Conservation (phyloP, 2,888 invertebrate genomes). For the Drosophila pullipes region DNA sequence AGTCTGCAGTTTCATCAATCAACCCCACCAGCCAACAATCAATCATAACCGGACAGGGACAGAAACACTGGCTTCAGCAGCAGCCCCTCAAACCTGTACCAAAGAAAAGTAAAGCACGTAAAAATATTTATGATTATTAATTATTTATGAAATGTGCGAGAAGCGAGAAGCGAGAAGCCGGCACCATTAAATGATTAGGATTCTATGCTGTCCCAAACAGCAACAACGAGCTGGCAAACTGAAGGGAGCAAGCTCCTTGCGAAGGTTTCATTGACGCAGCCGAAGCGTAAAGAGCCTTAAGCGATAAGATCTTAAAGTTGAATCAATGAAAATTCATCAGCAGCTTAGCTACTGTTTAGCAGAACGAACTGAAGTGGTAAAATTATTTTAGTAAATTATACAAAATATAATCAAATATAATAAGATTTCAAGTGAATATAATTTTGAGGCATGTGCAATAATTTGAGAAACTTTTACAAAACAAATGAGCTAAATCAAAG, state of each 20-base stretch:
- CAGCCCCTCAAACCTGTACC: slow-evolving; percentile 43
- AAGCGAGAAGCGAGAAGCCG: slow-evolving; percentile 28
- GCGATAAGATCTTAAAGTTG: slow-evolving; percentile 22
- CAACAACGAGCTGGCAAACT: neutral
- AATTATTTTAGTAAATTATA: neutral
- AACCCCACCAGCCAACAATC: slow-evolving; percentile 61
- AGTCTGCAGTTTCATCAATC: slow-evolving; percentile 69
- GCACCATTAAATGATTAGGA: slow-evolving; percentile 73
- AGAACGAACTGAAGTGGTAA: neutral
- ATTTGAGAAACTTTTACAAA: neutral
- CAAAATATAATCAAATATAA: neutral
- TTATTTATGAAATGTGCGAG: slow-evolving; percentile 65
- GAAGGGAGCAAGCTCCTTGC: neutral
- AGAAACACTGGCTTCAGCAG: slow-evolving; percentile 1
- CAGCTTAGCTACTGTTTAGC: neutral
- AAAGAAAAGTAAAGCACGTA: slow-evolving; percentile 43
- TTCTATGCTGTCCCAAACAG: slow-evolving; percentile 20
- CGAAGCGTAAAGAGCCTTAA: slow-evolving; percentile 5
- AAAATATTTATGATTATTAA: slow-evolving; percentile 74
- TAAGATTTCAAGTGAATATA: neutral
- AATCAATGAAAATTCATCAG: slow-evolving; percentile 11
- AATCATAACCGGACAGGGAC: slow-evolving; percentile 56
- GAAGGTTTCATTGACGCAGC: neutral
- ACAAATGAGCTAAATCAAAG: neutral
- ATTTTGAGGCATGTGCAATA: neutral